Base-by-base conservation (phyloP, 2,113 vertebrate genomes). In the Colossoma macropomum region DNA sequence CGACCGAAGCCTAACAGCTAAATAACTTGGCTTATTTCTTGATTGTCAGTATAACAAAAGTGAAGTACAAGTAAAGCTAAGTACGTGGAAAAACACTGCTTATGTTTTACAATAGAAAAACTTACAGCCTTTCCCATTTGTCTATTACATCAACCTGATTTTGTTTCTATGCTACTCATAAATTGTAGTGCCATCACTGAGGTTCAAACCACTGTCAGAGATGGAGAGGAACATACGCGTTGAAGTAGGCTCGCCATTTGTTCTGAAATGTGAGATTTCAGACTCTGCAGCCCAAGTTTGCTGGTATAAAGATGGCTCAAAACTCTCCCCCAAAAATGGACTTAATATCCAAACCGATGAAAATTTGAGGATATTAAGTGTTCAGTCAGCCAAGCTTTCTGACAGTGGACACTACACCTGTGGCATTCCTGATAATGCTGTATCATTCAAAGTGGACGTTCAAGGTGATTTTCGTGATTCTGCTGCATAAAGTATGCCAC, bases 301-400 rank as follows among this genome's bases (percentile, higher is more conserved):
- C 85, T 98, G 97, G 97, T 95, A 94, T 89, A 97, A 97, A 91
- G 96, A 98, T 0, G 95, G 94, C 10, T 87, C 93, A 87, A 96
- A 98, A 79, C 95, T 97, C 78, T 95, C 92, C 74, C 84, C 90
- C 75, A 93, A 92, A 0, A 90, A 94, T 0, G 92, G 93, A 69
- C 89, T 97, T 79, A 92, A 93, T 85, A 93, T 97, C 91, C 94
- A 95, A 77, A 91, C 85, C 0, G 93, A 96, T n/a, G 97, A 94
- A 56, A 87, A 88, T 27, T 77, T 90, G 81, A 94, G 95, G 84
- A 94, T 93, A 85, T 91, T 98, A 86, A 89, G 94, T 45, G 89
- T 97, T 90, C 92, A 93, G 38, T 93, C 91, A 10, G 95, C 95
- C 52, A 94, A 94, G 21, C 87, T 87, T 0, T 94, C 95, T 59